Evolutionary conservation across 2,797 vertebrate genomes (phyloP), one percentile per base, ranked within the genome.

Genomic region (Zenarchopterus dispar): DNA sequence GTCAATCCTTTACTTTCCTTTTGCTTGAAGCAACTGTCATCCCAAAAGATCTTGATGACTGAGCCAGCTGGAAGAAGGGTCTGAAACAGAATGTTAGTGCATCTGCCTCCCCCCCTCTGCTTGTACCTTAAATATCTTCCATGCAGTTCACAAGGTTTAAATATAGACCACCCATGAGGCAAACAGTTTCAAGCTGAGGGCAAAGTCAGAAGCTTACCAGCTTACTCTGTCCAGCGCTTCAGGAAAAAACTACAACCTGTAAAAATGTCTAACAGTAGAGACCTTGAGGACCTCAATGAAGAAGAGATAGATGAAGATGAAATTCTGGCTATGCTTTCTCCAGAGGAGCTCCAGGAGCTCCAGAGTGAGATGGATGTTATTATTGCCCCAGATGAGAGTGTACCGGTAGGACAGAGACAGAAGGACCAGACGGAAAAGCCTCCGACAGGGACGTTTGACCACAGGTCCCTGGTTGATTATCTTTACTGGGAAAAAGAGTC

Each of bases 401-500:
- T 99, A 17, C 98, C 98, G 0, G 95, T 93, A 2, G 97, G 97
- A 16, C 96, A 98, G 93, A 95, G 98, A 86, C 97, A 99, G 84
- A 96, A 78, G 71, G 96, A 98, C 86, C 98, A 99, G 88, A 99
- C 98, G 0, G 96, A 96, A 62, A 98, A 97, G 85, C 19, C 93
- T 1, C 97, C 97, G 0, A 98, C 97, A 0, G 97, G 97, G 43
- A 91, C 90, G 24, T 99, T 98, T 0, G 94, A 99, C 84, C 98
- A 98, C 87, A 90, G 95, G 64, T 97, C 96, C 4, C 93, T 99
- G 43, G 95, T 99, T 31, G 97, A 96, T 65, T 98, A 98, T 74
- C 88, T 99, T 83, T 97, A 97, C 85, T 97, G 96, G 97, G 95
- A 99, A 86, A 99, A 97, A 82, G 93, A 97, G 13, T 96, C 97